Evolutionary conservation across 1,140 invertebrate genomes (phyloP), one percentile per base, ranked within the genome.

Genomic region (Drosophila eugracilis): DNA sequence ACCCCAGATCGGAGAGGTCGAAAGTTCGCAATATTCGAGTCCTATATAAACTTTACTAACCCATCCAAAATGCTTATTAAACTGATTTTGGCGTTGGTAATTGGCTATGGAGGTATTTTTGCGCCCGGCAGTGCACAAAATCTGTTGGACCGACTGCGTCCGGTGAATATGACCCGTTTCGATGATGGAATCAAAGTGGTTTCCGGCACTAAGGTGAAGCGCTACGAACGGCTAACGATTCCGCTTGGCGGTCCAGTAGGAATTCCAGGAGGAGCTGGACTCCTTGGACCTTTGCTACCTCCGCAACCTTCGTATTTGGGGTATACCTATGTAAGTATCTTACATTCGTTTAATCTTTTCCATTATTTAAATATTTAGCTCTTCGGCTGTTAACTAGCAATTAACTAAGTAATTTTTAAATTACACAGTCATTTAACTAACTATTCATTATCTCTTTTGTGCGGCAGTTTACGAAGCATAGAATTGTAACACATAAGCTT

Each of bases 121-220:
- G 55, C 42, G 70, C 75, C 63, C 50, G 77, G 88, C 53, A 75
- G 75, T 59, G 78, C 83, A 67, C 89, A 89, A 75, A 90, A 78
- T 74, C 57, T 85, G 26, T 12, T 88, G 34, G 78, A 86, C 53
- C 89, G 85, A 10, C 50, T 90, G 3, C 67, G 85, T 4, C 78
- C 80, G 9, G 45, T 60, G 14, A 85, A 84, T 52, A 36, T 70
- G 28, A 76, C 72, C n/a, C 50, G 53, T 5, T 69, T 52, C 34
- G 81, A 91, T 73, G 89, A 91, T 1, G 69, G 49, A 14, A 67
- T 91, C 12, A 91, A 89, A 65, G 83, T 91, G 19, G 89, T 91
- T 15, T 89, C 89, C 34, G 89, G 89, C 45, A 91, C 89, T n/a
- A 91, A 91, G 47, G 90, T 91, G 42, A 91, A 91, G 54, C 74